A percentile compares a stretch with the other conserved stretches of the same genome.
Evolutionary conservation across 37 sponge, comb jelly and placozoan species (phyloP).

Genomic region (Aplysina aerophoba): DNA sequence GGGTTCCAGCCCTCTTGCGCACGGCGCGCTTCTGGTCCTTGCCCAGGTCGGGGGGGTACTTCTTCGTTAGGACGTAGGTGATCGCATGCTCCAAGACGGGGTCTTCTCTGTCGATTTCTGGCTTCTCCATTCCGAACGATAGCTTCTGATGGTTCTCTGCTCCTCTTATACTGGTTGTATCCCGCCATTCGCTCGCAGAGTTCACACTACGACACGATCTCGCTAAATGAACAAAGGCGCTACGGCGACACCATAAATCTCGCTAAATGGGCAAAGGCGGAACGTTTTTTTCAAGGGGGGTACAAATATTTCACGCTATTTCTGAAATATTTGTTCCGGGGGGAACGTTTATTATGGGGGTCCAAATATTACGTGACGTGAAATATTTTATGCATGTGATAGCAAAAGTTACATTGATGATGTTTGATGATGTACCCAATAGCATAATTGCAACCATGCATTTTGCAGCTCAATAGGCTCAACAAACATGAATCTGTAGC

Average conservation of each 20-base stretch:
- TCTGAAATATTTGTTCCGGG: background rate
- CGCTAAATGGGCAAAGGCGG: background rate
- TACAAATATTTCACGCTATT: background rate
- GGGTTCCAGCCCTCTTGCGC: slow-evolving; percentile 13
- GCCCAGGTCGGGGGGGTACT: slow-evolving; percentile 15
- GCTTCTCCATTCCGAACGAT: slow-evolving; percentile 32
- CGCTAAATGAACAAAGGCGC: too few relatives aligned
- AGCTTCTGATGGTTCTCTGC: slow-evolving; percentile 27
- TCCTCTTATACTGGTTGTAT: slow-evolving; percentile 27
- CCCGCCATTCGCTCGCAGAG: slow-evolving; percentile 23
- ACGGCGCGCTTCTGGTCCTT: slow-evolving; percentile 19
- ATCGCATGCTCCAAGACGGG: slow-evolving; percentile 14
- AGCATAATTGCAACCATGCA: too few relatives aligned
- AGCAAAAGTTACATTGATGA: too few relatives aligned
- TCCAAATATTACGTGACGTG: too few relatives aligned
- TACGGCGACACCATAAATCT: too few relatives aligned
- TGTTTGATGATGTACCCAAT: too few relatives aligned
- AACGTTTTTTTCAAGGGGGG: background rate
- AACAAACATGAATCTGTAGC: too few relatives aligned
- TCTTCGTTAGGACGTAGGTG: slow-evolving; percentile 12
- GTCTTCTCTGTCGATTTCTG: slow-evolving; percentile 27
- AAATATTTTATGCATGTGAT: too few relatives aligned
- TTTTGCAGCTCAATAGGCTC: too few relatives aligned
- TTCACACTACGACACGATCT: background rate
- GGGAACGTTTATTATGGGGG: background rate